These are phyloP conservation scores for Malurus elegans DNA, from an alignment of 2,113 vertebrate species.

Conservation along the genomic window DNA sequence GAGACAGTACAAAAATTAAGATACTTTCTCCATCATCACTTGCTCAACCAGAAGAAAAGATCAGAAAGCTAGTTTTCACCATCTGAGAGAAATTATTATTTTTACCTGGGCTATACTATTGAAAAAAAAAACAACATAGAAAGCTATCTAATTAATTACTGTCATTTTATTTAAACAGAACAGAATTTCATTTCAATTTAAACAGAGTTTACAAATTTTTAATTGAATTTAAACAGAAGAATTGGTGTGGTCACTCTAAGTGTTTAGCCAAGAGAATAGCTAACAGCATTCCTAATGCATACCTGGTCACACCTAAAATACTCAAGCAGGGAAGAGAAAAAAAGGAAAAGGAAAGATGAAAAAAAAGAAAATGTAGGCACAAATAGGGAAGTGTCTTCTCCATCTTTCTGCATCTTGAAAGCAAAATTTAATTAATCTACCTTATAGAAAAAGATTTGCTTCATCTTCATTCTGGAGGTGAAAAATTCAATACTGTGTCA, in stretches of 20 bases:
- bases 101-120: rapidly evolving
- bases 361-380: rapidly evolving
- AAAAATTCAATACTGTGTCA: background rate
- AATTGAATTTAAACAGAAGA: background rate
- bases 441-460: background rate
- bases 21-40: background rate
- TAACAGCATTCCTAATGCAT: background rate
- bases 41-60: background rate
- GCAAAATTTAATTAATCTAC: background rate
- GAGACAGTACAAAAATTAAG: background rate
- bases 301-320: background rate
- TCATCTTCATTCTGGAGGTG: background rate
- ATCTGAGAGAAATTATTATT: background rate
- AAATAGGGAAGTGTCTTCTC: background rate
- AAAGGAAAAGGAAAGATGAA: rapidly evolving
- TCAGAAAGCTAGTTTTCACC: background rate
- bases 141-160: background rate
- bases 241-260: background rate
- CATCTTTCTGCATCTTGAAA: background rate
- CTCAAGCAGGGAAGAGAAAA: rapidly evolving
- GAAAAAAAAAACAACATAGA: background rate
- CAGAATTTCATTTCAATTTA: background rate
- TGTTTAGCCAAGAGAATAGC: background rate
- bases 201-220: background rate
- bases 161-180: background rate